These are phyloP conservation scores for Lepidothrix coronata DNA, from an alignment of 2,113 vertebrate species.

Conservation along the genomic window DNA sequence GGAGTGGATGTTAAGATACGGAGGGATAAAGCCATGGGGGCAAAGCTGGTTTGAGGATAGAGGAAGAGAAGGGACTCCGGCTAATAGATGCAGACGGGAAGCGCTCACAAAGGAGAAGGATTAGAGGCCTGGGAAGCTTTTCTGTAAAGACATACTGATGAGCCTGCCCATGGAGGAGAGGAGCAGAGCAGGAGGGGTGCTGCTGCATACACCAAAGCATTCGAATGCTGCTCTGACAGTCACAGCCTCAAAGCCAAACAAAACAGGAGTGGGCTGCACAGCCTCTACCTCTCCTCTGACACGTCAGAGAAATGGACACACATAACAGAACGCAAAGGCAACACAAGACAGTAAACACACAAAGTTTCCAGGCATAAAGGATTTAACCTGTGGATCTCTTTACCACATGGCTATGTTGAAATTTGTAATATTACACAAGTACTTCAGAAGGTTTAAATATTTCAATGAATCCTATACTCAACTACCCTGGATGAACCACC, in stretches of 20 bases:
- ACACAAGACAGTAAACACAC: not conserved
- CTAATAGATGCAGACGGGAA: not conserved
- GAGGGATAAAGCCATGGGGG: not conserved
- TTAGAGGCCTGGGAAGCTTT: not conserved
- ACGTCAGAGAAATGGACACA: accelerated
- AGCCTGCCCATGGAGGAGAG: not conserved
- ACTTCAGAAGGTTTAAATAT: not conserved
- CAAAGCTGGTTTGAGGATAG: not conserved
- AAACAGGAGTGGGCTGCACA: accelerated
- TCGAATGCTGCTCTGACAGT: not conserved
- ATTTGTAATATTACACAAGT: not conserved
- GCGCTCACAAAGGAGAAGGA: not conserved
- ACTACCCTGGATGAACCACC: not conserved
- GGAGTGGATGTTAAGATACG: not conserved
- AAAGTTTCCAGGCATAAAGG: not conserved
- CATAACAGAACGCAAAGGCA: not conserved
- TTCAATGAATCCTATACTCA: not conserved
- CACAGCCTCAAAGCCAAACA: not conserved
- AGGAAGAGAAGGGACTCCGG: not conserved
- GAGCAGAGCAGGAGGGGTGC: not conserved
- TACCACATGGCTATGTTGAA: not conserved
- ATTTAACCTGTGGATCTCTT: slow-evolving; percentile 18
- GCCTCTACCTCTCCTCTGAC: not conserved
- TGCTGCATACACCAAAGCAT: not conserved
- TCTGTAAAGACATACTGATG: not conserved